Conservation (phyloP, 2,113 vertebrate genomes). For the Ovibos moschatus region DNA sequence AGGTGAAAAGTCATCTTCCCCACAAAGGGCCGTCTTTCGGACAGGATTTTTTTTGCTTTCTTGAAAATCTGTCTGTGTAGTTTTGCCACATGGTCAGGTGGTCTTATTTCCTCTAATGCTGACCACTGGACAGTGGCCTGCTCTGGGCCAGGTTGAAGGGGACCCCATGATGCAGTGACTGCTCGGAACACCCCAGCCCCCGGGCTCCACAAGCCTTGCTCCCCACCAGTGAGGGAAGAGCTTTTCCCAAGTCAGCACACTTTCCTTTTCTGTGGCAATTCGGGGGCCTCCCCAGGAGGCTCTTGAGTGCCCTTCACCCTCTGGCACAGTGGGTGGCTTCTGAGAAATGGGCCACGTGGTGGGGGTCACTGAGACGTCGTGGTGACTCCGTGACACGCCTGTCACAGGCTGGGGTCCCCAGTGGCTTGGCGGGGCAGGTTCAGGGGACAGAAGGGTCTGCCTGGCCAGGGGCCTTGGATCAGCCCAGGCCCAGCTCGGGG, state of each 20-base stretch:
- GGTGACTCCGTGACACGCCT: background rate
- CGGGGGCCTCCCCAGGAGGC: background rate
- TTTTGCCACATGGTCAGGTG: background rate
- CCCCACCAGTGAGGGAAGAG: background rate
- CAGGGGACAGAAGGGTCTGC: background rate
- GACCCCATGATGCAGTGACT: background rate
- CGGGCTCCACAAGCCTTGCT: background rate
- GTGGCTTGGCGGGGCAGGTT: background rate
- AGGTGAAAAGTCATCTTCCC: background rate
- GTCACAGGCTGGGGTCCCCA: background rate
- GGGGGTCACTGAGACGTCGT: background rate
- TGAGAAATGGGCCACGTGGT: rapidly evolving
- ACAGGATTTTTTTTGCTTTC: background rate
- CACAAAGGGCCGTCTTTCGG: background rate
- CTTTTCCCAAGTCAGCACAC: background rate
- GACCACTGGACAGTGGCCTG: background rate
- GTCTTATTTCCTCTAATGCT: background rate
- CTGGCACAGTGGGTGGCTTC: background rate
- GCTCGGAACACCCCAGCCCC: background rate
- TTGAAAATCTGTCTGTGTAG: rapidly evolving
- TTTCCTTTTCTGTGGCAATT: background rate
- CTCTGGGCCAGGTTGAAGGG: background rate
- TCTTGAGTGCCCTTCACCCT: background rate
- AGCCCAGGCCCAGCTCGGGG: background rate
- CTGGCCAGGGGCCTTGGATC: no score